Conservation (phyloP, 2,797 vertebrate genomes). For the Avahi laniger region DNA sequence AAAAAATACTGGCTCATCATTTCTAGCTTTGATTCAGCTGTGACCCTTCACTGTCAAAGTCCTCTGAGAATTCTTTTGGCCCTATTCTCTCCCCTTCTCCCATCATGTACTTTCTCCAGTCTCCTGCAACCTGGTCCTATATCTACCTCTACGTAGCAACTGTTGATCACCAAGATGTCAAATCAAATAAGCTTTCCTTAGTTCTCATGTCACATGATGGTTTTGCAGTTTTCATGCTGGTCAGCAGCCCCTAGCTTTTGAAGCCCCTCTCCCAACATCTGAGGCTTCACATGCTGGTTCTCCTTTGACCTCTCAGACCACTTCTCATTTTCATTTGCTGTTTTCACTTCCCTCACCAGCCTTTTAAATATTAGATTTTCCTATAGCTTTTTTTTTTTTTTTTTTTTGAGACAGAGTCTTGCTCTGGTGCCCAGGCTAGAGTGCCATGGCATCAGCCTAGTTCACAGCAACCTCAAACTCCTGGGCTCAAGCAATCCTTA, state of each 20-base stretch:
- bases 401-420: background rate
- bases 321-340: background rate
- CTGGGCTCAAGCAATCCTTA: no score
- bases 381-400: conserved; percentile 51
- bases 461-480: no score
- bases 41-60: conserved; percentile 6
- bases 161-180: background rate
- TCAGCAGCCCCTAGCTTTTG: background rate
- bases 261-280: background rate
- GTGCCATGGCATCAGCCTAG: no score
- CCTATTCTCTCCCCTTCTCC: background rate
- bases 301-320: background rate
- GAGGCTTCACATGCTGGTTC: background rate
- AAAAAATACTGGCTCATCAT: background rate
- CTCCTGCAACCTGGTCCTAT: background rate
- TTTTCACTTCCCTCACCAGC: background rate
- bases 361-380: conserved; percentile 26
- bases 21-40: background rate
- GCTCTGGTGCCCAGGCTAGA: no score
- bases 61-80: background rate
- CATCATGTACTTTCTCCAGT: background rate
- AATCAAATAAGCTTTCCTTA: background rate
- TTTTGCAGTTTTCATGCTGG: background rate
- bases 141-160: background rate
- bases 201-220: background rate